Evolutionary conservation across 2,888 invertebrate species (phyloP).

Genomic region (Eupithecia vulgata): DNA sequence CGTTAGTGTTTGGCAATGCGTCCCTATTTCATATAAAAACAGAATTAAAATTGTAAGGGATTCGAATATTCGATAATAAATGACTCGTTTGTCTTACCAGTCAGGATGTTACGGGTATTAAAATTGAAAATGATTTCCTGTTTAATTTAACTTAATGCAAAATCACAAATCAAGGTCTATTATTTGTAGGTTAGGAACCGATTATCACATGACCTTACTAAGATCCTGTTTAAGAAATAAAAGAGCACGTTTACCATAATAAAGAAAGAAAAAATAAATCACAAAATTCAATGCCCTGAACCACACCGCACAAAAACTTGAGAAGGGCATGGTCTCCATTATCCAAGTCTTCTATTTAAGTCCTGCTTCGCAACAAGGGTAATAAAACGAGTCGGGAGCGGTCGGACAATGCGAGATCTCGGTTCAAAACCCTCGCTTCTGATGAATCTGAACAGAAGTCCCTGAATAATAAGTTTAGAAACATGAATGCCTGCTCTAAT

Average conservation of each 20-base stretch:
- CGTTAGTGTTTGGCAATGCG: conserved; percentile 26
- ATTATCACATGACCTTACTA: background rate
- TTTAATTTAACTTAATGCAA: background rate
- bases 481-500: background rate
- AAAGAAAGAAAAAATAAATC: background rate
- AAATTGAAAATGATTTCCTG: background rate
- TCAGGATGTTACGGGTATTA: background rate
- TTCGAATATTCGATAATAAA: background rate
- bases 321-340: conserved; percentile 29
- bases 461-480: background rate
- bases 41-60: background rate
- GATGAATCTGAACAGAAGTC: background rate
- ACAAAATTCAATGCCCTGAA: conserved; percentile 26
- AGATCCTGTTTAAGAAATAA: background rate
- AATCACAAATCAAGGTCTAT: background rate
- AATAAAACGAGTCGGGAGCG: conserved; percentile 34
- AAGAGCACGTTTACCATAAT: background rate
- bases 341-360: conserved; percentile 35
- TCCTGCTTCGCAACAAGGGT: conserved; percentile 33
- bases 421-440: conserved; percentile 27
- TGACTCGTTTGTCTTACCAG: background rate
- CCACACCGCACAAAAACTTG: conserved; percentile 23
- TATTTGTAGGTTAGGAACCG: background rate
- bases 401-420: conserved; percentile 28
- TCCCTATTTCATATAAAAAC: conserved; percentile 10